phyloP scores from a whole-genome alignment of 2,797 vertebrate species.

The Lacerta viridis region DNA sequence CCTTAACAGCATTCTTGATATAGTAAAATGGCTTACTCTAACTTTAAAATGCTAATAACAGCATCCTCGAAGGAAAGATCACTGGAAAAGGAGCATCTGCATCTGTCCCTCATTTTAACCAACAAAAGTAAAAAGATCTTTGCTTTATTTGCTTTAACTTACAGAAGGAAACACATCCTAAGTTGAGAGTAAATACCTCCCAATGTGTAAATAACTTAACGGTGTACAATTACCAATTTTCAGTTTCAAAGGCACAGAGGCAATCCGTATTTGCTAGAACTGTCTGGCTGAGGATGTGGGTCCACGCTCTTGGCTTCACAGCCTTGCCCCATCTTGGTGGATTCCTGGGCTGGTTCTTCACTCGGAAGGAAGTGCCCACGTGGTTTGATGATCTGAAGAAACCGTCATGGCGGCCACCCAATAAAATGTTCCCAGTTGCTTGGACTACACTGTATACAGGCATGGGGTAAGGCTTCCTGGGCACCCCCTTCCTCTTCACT shows the following conservation, averaged over 20 bases:
- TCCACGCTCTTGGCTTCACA: conserved; percentile 72
- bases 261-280: not conserved
- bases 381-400: conserved; percentile 78
- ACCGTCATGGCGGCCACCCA: conserved; percentile 76
- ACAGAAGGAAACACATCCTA: not conserved
- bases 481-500: not conserved
- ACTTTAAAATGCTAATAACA: not conserved
- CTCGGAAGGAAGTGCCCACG: conserved; percentile 43
- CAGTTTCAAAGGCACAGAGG: conserved; percentile 11
- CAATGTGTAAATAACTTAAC: conserved; percentile 12
- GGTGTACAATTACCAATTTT: not conserved
- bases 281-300: conserved; percentile 69
- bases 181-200: not conserved
- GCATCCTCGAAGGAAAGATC: not conserved
- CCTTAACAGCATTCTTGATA: not conserved
- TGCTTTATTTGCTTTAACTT: not conserved
- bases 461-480: conserved; percentile 73
- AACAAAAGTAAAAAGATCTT: not conserved
- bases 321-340: conserved; percentile 78
- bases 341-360: conserved; percentile 75
- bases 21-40: not conserved
- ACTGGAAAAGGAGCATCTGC: not conserved
- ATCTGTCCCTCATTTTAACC: not conserved
- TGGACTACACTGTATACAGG: conserved; percentile 78
- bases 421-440: conserved; percentile 69